Evolutionary conservation across 2,113 vertebrate genomes (phyloP).

Genomic region (Diadophis punctatus): DNA sequence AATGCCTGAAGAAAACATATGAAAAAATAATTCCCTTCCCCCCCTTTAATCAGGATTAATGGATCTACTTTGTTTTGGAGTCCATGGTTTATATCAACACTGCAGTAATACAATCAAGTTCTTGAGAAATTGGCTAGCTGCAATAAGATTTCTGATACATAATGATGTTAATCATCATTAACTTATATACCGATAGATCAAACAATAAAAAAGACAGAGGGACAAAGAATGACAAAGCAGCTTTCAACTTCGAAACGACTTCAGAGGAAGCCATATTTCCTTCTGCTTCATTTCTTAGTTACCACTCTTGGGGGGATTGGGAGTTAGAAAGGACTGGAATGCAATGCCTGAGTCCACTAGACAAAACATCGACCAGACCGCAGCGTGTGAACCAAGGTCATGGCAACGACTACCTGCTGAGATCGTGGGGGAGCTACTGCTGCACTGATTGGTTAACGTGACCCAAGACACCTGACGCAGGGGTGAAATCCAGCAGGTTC

Average conservation of each 20-base stretch:
- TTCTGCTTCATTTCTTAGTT: no score
- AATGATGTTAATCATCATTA: neutral
- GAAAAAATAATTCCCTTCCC: neutral
- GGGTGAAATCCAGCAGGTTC: no score
- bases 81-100: neutral
- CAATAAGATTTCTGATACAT: neutral
- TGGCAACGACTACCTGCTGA: no score
- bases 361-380: no score
- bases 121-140: neutral
- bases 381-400: no score
- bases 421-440: no score
- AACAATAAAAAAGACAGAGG: neutral
- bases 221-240: neutral
- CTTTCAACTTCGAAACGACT: neutral
- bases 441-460: no score
- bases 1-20: neutral
- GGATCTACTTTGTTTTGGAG: neutral
- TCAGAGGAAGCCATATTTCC: no score
- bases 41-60: neutral
- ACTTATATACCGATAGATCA: neutral
- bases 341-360: no score
- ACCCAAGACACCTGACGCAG: no score
- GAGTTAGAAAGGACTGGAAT: no score
- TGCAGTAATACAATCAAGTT: neutral
- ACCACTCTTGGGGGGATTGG: no score